Percentiles rank a stretch among this genome's conserved stretches.
These are phyloP conservation scores for Agonopterix subpropinquella DNA, from an alignment of 2,888 invertebrate species.

Conservation along the genomic window DNA sequence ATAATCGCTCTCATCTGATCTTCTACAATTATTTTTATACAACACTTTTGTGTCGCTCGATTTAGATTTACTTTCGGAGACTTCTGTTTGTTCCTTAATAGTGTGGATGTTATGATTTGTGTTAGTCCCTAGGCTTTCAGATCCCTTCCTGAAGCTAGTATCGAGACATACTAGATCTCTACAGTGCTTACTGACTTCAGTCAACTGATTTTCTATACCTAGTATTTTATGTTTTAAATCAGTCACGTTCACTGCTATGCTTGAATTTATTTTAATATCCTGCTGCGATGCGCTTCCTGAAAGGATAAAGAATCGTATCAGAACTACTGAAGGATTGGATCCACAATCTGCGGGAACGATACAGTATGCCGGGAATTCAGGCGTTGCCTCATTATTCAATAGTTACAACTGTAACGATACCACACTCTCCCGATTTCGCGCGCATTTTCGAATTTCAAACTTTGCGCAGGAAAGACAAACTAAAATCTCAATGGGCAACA, in stretches of 20 bases:
- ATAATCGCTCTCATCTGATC: slow-evolving; percentile 29
- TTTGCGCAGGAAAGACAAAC: too few species aligned
- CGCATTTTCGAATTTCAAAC: too few species aligned
- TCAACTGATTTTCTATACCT: slow-evolving; percentile 44
- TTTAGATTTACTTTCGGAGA: slow-evolving; percentile 13
- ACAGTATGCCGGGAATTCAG: too few species aligned
- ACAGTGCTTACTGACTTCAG: slow-evolving; percentile 44
- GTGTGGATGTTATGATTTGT: slow-evolving; percentile 9
- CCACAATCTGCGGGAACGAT: too few species aligned
- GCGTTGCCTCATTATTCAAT: too few species aligned
- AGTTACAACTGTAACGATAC: too few species aligned
- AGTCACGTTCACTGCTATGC: slow-evolving; percentile 48
- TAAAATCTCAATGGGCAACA: too few species aligned
- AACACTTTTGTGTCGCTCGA: slow-evolving; percentile 35
- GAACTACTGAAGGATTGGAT: too few species aligned
- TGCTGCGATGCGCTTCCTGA: slow-evolving; percentile 51
- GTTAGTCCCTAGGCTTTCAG: slow-evolving; percentile 14
- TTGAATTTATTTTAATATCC: slow-evolving; percentile 52
- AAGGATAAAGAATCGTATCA: slow-evolving; percentile 12
- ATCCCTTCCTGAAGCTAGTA: slow-evolving; percentile 18
- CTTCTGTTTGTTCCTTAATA: slow-evolving; percentile 10
- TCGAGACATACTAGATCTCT: slow-evolving; percentile 32
- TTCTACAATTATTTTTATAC: slow-evolving; percentile 34
- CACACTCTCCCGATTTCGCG: too few species aligned
- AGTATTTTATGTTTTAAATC: slow-evolving; percentile 52